These are phyloP conservation scores for Atta texana DNA, from an alignment of 1,140 invertebrate genomes.

Conservation along the genomic window DNA sequence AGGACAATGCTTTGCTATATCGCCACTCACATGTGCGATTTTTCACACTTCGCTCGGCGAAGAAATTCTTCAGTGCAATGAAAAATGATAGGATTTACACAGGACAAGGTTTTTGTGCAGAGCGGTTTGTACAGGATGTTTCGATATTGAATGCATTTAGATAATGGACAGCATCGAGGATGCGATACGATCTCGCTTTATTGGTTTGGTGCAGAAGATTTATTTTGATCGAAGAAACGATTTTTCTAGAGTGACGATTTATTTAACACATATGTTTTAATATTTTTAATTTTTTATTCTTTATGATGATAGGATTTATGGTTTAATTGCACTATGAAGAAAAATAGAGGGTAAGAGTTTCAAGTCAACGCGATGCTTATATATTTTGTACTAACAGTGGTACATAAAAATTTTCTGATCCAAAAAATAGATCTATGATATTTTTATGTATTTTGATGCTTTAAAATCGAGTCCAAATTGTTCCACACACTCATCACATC, in stretches of 20 bases:
- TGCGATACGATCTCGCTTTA: background rate
- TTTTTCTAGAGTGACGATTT: background rate
- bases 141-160: slow-evolving; percentile 15
- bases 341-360: background rate
- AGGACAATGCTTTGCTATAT: slow-evolving; percentile 40
- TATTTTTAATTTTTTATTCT: background rate
- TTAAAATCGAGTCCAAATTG: no score
- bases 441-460: no score
- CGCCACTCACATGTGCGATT: slow-evolving; percentile 40
- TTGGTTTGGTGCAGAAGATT: background rate
- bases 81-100: slow-evolving; percentile 38
- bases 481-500: no score
- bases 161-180: background rate
- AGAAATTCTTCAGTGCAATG: slow-evolving; percentile 43
- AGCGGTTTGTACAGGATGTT: slow-evolving; percentile 1
- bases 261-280: background rate
- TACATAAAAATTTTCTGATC: no score
- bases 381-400: background rate
- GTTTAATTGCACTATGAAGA: background rate
- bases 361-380: background rate
- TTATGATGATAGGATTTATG: background rate
- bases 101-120: background rate
- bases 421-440: no score
- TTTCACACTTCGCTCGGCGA: slow-evolving; percentile 45
- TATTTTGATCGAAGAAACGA: background rate